A percentile compares a stretch with the other conserved stretches of the same genome.
Evolutionary conservation across 2,113 vertebrate genomes (phyloP).

Genomic region (Recurvirostra avosetta): DNA sequence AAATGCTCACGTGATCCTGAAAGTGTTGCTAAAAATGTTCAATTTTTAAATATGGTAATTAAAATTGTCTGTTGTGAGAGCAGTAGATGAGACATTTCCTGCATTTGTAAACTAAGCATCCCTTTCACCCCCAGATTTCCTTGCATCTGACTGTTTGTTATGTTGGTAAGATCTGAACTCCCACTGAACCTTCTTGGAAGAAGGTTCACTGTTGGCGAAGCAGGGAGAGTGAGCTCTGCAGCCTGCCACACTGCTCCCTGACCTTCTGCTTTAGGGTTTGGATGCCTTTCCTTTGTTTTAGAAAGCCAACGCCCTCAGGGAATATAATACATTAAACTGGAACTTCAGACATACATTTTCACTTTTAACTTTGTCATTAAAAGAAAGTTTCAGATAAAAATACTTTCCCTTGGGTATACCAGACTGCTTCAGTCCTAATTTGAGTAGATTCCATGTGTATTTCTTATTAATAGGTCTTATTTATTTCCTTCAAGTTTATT

Average conservation of each 20-base stretch:
- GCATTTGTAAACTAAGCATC: constrained; percentile 20
- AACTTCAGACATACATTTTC: neutral
- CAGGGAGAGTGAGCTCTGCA: neutral
- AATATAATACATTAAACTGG: neutral
- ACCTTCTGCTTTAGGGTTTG: neutral
- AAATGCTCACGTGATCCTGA: constrained; percentile 57
- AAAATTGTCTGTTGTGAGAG: constrained; percentile 65
- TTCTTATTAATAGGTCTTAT: neutral
- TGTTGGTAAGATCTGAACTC: neutral
- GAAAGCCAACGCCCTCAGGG: neutral
- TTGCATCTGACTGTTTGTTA: neutral
- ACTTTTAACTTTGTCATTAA: neutral
- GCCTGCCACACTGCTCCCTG: neutral
- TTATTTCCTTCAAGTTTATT: neutral
- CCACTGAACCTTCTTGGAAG: constrained; percentile 33
- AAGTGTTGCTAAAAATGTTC: constrained; percentile 73
- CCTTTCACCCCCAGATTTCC: neutral
- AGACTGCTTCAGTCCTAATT: neutral
- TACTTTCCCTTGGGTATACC: neutral
- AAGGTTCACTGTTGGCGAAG: neutral
- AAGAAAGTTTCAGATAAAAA: neutral
- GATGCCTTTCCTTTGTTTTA: neutral
- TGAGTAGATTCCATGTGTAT: neutral
- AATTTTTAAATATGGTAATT: constrained; percentile 64
- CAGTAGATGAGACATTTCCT: constrained; percentile 47